Evolutionary conservation across 2,113 vertebrate species (phyloP), one percentile per base, ranked within the genome.

Genomic region (Podarcis muralis): DNA sequence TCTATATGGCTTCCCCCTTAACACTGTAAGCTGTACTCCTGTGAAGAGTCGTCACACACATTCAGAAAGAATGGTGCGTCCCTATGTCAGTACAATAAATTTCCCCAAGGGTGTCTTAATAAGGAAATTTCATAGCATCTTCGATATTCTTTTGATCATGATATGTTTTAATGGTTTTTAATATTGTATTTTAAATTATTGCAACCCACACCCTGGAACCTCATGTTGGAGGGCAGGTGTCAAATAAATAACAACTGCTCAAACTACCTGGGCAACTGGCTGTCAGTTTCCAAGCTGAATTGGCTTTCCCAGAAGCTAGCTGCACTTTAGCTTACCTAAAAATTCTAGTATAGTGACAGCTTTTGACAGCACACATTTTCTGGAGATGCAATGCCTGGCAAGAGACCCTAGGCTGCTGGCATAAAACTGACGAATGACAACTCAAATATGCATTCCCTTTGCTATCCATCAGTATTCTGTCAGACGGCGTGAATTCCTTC

Each of bases 31-130:
- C 5, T 30, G 77, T 13, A 40, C 40, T 83, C 27, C 13, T 30
- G 48, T 12, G 48, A 12, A 48, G 30, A 0, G 2, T 6, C 43
- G 15, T 25, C 62, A 23, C 30, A 23, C 23, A 40, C 30, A 27
- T 35, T 13, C 6, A 0, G 69, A 35, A 37, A 22, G 25, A 22
- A 74, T 78, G 37, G 15, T 62, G 53, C 72, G 40, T 18, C 30
- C 3, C 4, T 78, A 35, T 87, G 85, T 35, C 40, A 77, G 18
- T 71, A 65, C 30, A 65, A 30, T 0, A 0, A 0, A 0, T 75
- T 69, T 59, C 69, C 12, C 35, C 13, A 62, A 84, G 53, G 71
- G 27, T 48, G 4, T 35, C 25, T 74, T 0, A 8, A 66, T 30
- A 76, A 32, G 15, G 0, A 84, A 4, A 35, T 53, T 88, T 5